Evolutionary conservation across 2,113 vertebrate genomes (phyloP), one percentile per base, ranked within the genome.

Genomic region (Sialia sialis): DNA sequence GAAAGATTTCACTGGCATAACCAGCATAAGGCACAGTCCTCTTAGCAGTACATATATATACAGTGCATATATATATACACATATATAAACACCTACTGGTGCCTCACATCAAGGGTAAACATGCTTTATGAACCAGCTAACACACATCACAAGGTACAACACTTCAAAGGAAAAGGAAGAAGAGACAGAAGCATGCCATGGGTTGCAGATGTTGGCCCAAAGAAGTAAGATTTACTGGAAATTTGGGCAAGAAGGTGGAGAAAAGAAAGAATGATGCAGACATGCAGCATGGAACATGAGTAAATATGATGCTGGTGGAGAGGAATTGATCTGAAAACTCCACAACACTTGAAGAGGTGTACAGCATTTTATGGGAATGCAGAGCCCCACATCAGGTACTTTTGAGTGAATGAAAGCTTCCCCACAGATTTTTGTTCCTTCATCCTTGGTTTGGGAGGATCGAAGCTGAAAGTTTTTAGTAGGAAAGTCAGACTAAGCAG

Each of bases 121-220:
- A 60, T 58, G 78, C 52, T 87, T 90, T 70, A 85, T 52, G 72
- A 74, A 88, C 23, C 46, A 83, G 68, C 81, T 66, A 67, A 60
- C 25, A 78, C 41, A 79, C 49, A 76, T 39, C 43, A 46, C 62
- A 84, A 87, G 67, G 52, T 58, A 77, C n/a, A 60, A 87, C 41
- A 68, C 59, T 90, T 72, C 74, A 73, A 85, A 85, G 84, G 67
- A 70, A 90, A 87, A 78, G 69, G 23, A 73, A 73, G 48, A 89
- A 81, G 55, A 92, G 78, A 90, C 39, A 91, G 67, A 16, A 91
- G 76, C 89, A 93, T 95, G 90, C 81, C 68, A 95, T 84, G 91
- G 75, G 55, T 62, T 93, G 83, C 85, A 87, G 84, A 89, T 58
- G 22, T 4, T 56, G 43, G 36, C 54, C 26, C 32, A 87, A 84